Percentiles rank a stretch among this genome's conserved stretches.
Conservation (phyloP, 2,888 invertebrate species). For the Agriopis marginaria region DNA sequence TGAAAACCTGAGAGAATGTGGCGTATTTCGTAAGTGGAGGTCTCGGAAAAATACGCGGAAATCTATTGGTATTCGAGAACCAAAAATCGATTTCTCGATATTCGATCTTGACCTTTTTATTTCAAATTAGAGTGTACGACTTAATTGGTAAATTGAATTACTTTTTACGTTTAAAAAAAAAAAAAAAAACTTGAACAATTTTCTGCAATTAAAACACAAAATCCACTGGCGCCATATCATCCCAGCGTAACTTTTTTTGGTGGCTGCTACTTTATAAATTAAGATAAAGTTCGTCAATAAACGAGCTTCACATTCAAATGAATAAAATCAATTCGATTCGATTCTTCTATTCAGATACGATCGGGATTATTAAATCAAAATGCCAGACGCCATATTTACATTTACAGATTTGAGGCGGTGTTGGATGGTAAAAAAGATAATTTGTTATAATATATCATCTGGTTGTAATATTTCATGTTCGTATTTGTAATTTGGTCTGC, state of each 20-base stretch:
- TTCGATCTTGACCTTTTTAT: slow-evolving; percentile 28
- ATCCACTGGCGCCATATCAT: slow-evolving; percentile 32
- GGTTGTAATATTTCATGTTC: slow-evolving; percentile 68
- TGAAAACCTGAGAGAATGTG: slow-evolving; percentile 40
- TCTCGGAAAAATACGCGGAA: slow-evolving; percentile 37
- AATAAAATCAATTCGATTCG: slow-evolving; percentile 58
- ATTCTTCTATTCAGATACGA: slow-evolving; percentile 48
- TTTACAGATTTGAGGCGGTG: slow-evolving; percentile 69
- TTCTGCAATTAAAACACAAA: slow-evolving; percentile 19
- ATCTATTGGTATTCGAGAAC: slow-evolving; percentile 33
- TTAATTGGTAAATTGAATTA: slow-evolving; percentile 22
- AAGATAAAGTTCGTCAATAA: slow-evolving; percentile 42
- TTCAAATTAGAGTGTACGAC: slow-evolving; percentile 6
- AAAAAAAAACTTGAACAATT: not conserved
- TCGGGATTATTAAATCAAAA: slow-evolving; percentile 76
- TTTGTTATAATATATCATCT: slow-evolving; percentile 79
- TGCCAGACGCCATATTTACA: slow-evolving; percentile 76
- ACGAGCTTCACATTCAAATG: slow-evolving; percentile 61
- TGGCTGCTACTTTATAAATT: slow-evolving; percentile 35
- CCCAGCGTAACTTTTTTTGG: slow-evolving; percentile 39
- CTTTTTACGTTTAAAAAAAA: not conserved
- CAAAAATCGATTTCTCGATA: slow-evolving; percentile 27
- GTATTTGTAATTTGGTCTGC: slow-evolving; percentile 47
- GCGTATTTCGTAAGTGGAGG: slow-evolving; percentile 37
- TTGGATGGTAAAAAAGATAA: slow-evolving; percentile 68